Evolutionary conservation across 2,888 invertebrate genomes (phyloP).

Genomic region (Stegana nigrithorax): DNA sequence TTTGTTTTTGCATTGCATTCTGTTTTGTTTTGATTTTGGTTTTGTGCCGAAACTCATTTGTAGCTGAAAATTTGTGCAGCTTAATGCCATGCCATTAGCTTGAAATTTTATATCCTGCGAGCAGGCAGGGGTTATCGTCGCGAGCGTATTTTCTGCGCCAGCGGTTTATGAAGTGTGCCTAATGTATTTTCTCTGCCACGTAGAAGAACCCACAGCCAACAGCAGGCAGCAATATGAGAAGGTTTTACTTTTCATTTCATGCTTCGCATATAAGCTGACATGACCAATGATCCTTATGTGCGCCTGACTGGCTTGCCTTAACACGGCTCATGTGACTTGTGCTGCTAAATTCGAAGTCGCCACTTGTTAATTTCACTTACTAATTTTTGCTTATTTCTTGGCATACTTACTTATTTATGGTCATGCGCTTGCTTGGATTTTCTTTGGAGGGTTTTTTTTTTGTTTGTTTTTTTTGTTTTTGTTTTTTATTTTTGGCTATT

Average conservation of each 20-base stretch:
- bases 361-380: constrained; percentile 59
- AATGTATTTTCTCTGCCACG: background rate
- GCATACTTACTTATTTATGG: too few species aligned
- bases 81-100: constrained; percentile 53
- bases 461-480: background rate
- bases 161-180: constrained; percentile 28
- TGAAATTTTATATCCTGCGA: constrained; percentile 33
- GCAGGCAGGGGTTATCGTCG: background rate
- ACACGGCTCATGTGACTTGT: background rate
- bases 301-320: constrained; percentile 16
- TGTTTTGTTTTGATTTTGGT: too few species aligned
- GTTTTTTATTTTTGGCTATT: background rate
- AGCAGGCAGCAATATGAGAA: too few species aligned
- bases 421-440: too few species aligned
- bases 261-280: constrained; percentile 47
- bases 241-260: constrained; percentile 24
- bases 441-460: background rate
- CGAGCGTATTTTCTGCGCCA: constrained; percentile 22
- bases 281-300: constrained; percentile 45
- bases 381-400: constrained; percentile 33
- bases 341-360: background rate
- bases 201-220: too few species aligned
- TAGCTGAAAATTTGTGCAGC: constrained; percentile 33
- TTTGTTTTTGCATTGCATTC: background rate
- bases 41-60: constrained; percentile 11